Conservation (phyloP, 1,140 invertebrate species). For the Trigoniulus corallinus region DNA sequence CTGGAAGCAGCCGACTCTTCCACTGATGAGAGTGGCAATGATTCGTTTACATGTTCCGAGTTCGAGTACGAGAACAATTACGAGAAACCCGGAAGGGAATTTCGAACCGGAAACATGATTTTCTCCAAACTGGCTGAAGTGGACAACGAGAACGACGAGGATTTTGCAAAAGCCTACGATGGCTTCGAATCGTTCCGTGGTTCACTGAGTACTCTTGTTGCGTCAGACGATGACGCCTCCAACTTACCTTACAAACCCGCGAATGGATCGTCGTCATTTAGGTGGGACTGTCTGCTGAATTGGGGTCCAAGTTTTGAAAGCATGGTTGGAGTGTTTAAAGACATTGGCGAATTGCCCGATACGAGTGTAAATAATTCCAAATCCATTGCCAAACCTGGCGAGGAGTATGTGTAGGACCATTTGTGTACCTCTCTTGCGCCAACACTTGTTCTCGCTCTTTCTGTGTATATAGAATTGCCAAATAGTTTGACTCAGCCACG, state of each 20-base stretch:
- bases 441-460: no score
- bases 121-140: conserved; percentile 50
- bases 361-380: conserved; percentile 31
- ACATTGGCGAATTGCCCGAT: conserved; percentile 84
- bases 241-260: conserved; percentile 47
- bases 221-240: conserved; percentile 63
- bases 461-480: no score
- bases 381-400: conserved; percentile 18
- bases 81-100: conserved; percentile 38
- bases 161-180: conserved; percentile 44
- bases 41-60: conserved; percentile 94
- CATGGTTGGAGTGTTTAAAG: conserved; percentile 85
- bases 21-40: conserved; percentile 86
- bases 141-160: conserved; percentile 30
- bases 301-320: conserved; percentile 93
- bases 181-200: conserved; percentile 84
- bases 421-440: no score
- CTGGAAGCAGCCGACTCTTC: conserved; percentile 40
- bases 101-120: conserved; percentile 32
- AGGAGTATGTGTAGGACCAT: conserved; percentile 23
- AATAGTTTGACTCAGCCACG: no score
- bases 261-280: conserved; percentile 58
- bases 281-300: conserved; percentile 86
- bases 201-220: conserved; percentile 77
- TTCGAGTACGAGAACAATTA: conserved; percentile 89